phyloP scores from a whole-genome alignment of 2,113 vertebrate genomes.

The Sorex araneus region DNA sequence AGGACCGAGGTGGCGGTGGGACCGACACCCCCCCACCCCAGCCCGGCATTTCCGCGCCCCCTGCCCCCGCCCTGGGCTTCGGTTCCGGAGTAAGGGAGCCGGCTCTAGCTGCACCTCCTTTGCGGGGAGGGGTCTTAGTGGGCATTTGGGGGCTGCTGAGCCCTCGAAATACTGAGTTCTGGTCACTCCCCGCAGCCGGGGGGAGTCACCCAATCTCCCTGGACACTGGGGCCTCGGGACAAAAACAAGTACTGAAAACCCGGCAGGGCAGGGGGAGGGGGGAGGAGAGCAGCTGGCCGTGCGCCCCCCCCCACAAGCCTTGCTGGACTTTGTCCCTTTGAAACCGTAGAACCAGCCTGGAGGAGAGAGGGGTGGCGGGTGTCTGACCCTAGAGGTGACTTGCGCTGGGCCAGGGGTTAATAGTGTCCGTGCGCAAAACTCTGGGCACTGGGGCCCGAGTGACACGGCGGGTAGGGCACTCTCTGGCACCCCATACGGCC shows the following conservation, averaged over 20 bases:
- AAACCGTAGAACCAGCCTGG: no score
- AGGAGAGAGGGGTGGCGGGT: not conserved
- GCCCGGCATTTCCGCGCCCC: not conserved
- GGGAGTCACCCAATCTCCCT: not conserved
- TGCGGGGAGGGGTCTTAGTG: not conserved
- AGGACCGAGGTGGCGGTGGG: not conserved
- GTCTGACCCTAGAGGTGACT: not conserved
- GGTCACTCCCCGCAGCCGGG: not conserved
- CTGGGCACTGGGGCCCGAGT: no score
- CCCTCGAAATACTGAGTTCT: not conserved
- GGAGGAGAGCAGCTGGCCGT: no score
- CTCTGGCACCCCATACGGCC: no score
- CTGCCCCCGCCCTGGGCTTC: not conserved
- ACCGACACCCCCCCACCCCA: no score
- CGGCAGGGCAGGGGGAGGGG: no score
- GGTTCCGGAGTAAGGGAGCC: not conserved
- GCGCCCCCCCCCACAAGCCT: no score
- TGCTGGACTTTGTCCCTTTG: not conserved
- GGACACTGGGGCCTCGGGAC: not conserved
- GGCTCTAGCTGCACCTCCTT: not conserved
- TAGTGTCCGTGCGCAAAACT: not conserved
- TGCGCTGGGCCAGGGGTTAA: not conserved
- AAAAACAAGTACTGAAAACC: not conserved
- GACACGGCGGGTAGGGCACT: no score
- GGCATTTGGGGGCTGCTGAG: fast-evolving